Percentiles rank a stretch among this genome's conserved stretches.
Evolutionary conservation across 2,113 vertebrate genomes (phyloP).

Genomic region (Chitala chitala): DNA sequence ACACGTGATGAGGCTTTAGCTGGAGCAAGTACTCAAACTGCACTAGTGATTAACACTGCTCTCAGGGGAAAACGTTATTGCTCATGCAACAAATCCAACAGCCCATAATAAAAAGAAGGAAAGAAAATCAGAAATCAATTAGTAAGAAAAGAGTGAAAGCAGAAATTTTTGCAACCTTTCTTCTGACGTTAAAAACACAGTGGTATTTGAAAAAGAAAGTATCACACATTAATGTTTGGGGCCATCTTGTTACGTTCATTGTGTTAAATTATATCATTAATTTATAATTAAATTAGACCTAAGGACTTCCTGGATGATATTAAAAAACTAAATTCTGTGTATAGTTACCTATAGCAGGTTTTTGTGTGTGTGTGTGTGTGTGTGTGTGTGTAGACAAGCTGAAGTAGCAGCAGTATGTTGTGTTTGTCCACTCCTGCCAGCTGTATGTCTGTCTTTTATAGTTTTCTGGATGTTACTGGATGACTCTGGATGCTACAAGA

Average conservation of each 20-base stretch:
- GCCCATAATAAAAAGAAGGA: not conserved
- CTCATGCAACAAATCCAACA: not conserved
- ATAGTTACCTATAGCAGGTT: no score
- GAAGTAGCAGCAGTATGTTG: not conserved
- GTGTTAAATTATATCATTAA: not conserved
- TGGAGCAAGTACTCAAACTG: not conserved
- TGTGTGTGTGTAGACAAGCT: not conserved
- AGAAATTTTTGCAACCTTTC: no score
- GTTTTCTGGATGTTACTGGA: not conserved
- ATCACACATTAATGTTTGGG: not conserved
- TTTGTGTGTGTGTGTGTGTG: not conserved
- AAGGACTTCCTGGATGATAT: no score
- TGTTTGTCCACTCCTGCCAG: not conserved
- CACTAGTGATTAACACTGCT: no score
- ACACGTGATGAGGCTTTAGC: not conserved
- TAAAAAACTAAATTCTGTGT: no score
- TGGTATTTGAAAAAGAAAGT: no score
- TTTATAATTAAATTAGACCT: not conserved
- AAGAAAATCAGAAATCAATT: not conserved
- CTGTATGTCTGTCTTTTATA: not conserved
- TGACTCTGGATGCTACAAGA: no score
- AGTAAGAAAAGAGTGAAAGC: not conserved
- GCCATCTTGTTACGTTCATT: not conserved
- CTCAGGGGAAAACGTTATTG: no score
- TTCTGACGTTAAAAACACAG: no score